phyloP scores from a whole-genome alignment of 1,140 invertebrate species.

The Lordiphosa mommai region DNA sequence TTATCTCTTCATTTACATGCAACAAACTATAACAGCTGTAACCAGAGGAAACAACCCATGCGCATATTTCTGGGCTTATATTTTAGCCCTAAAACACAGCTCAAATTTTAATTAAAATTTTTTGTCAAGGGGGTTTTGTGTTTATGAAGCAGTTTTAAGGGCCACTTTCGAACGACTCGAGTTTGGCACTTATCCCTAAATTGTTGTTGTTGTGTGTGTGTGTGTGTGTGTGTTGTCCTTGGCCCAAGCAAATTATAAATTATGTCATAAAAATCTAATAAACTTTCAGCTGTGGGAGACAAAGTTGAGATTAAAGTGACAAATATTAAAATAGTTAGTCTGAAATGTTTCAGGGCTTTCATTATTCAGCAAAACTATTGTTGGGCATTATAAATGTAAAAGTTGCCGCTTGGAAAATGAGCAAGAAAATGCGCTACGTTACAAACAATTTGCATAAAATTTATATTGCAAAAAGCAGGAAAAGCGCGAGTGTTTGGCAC shows the following conservation, averaged over 20 bases:
- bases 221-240: slow-evolving; percentile 44
- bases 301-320: slow-evolving; percentile 53
- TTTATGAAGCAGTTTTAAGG: slow-evolving; percentile 43
- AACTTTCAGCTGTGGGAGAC: slow-evolving; percentile 24
- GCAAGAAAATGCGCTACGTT: slow-evolving; percentile 64
- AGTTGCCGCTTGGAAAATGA: slow-evolving; percentile 61
- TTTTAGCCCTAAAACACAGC: slow-evolving; percentile 36
- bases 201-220: slow-evolving; percentile 25
- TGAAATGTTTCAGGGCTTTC: slow-evolving; percentile 26
- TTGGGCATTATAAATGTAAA: slow-evolving; percentile 64
- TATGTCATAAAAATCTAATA: slow-evolving; percentile 67
- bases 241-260: slow-evolving; percentile 58
- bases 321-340: slow-evolving; percentile 46
- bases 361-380: slow-evolving; percentile 67
- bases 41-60: slow-evolving; percentile 18
- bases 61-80: slow-evolving; percentile 24
- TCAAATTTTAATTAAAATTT: slow-evolving; percentile 74
- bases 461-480: slow-evolving; percentile 27
- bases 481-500: slow-evolving; percentile 57
- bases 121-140: slow-evolving; percentile 52
- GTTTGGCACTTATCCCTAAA: slow-evolving; percentile 23
- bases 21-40: slow-evolving; percentile 29
- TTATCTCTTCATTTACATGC: not conserved
- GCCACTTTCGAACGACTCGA: slow-evolving; percentile 21
- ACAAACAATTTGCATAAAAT: slow-evolving; percentile 65